Conservation (phyloP, 2,797 vertebrate genomes). For the Sebastolobus altivelis region DNA sequence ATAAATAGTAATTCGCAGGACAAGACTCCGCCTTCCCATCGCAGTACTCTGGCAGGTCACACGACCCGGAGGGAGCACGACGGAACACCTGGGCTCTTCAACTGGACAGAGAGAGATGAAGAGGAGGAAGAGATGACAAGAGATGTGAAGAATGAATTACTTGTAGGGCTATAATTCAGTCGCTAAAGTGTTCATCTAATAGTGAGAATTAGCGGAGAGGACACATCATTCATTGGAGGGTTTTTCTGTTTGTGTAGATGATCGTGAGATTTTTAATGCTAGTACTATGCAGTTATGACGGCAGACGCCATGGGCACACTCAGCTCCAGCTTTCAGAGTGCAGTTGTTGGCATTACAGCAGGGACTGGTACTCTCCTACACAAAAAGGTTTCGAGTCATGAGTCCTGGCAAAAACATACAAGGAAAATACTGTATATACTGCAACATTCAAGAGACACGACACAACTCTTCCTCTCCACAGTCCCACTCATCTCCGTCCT, state of each 20-base stretch:
- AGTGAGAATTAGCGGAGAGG: not conserved
- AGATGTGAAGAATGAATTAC: not conserved
- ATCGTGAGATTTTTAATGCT: not conserved
- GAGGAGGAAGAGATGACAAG: too few relatives aligned
- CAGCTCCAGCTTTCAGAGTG: constrained; percentile 90
- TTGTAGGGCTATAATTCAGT: not conserved
- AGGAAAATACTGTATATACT: not conserved
- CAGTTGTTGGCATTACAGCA: constrained; percentile 96
- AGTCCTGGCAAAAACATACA: not conserved
- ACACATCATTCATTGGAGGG: not conserved
- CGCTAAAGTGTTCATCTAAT: not conserved
- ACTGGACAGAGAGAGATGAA: constrained; percentile 75
- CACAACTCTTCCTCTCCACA: constrained; percentile 93
- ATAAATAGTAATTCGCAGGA: constrained; percentile 93
- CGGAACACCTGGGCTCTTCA: constrained; percentile 89
- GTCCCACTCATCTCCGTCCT: constrained; percentile 97
- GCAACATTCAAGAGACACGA: not conserved
- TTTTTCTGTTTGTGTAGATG: not conserved
- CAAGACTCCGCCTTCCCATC: constrained; percentile 92
- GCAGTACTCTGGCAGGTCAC: constrained; percentile 95
- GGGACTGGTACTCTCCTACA: constrained; percentile 93
- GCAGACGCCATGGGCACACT: constrained; percentile 96
- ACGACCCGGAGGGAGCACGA: constrained; percentile 88
- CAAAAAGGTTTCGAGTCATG: constrained; percentile 3
- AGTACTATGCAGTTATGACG: constrained; percentile 94